Conservation (phyloP, 2,797 vertebrate species). For the Amblyopsis hoosieri region DNA sequence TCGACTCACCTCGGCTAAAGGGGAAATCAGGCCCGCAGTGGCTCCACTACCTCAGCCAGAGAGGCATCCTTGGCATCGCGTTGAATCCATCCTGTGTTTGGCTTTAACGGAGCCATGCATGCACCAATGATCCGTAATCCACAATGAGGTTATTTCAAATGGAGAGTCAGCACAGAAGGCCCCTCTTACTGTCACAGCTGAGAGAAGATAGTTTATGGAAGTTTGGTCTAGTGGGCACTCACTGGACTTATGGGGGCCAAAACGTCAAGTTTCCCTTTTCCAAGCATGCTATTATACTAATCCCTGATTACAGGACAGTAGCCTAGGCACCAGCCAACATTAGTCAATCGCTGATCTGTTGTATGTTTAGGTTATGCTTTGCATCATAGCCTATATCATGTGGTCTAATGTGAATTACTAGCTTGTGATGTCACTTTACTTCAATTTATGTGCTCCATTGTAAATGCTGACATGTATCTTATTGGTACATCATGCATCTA, state of each 20-base stretch:
- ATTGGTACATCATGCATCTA: too few relatives aligned
- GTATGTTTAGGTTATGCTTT: background rate
- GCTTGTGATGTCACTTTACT: slow-evolving; percentile 12
- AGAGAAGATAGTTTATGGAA: slow-evolving; percentile 38
- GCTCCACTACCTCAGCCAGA: slow-evolving; percentile 38
- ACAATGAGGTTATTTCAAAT: slow-evolving; percentile 38
- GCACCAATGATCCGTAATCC: slow-evolving; percentile 35
- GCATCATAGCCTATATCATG: slow-evolving; percentile 5
- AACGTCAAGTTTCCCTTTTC: slow-evolving; percentile 12
- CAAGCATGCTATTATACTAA: slow-evolving; percentile 10
- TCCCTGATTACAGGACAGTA: background rate
- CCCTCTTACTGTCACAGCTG: slow-evolving; percentile 23
- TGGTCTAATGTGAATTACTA: slow-evolving; percentile 35
- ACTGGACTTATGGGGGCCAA: slow-evolving; percentile 12
- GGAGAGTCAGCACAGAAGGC: slow-evolving; percentile 27
- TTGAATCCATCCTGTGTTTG: slow-evolving; percentile 32
- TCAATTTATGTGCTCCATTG: slow-evolving; percentile 20
- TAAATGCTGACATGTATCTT: too few relatives aligned
- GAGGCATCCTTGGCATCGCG: slow-evolving; percentile 51
- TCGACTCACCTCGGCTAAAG: slow-evolving; percentile 44
- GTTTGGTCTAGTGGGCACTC: slow-evolving; percentile 16
- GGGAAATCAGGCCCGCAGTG: slow-evolving; percentile 43
- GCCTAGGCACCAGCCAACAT: background rate
- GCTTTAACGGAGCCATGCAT: slow-evolving; percentile 20
- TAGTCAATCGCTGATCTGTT: background rate